These are phyloP conservation scores for Bos javanicus DNA, from an alignment of 2,113 vertebrate species.

Conservation along the genomic window DNA sequence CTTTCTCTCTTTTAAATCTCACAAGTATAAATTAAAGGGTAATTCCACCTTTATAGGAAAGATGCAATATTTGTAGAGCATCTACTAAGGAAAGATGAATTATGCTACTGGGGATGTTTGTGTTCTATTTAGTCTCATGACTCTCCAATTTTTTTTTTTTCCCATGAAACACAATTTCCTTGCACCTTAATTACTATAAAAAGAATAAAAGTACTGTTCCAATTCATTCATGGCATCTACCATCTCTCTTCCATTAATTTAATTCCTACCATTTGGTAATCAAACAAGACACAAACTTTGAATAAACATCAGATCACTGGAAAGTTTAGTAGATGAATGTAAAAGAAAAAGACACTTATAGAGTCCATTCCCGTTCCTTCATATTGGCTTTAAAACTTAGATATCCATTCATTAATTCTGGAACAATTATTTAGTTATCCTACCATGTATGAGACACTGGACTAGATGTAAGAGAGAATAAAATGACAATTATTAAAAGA, in stretches of 20 bases:
- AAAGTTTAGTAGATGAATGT: background rate
- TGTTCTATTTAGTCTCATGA: slow-evolving; percentile 50
- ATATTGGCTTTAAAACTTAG: background rate
- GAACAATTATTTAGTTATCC: background rate
- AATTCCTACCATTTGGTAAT: background rate
- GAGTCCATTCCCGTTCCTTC: background rate
- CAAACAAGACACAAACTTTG: background rate
- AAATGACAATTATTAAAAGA: background rate
- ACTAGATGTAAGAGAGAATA: background rate
- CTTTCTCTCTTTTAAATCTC: slow-evolving; percentile 33
- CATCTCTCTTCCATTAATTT: background rate
- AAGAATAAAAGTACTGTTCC: background rate
- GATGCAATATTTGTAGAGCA: background rate
- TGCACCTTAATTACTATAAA: slow-evolving; percentile 41
- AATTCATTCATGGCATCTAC: background rate
- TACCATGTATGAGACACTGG: background rate
- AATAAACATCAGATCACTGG: background rate
- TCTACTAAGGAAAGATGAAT: slow-evolving; percentile 38
- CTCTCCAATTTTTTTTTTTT: background rate
- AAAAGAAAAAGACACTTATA: background rate
- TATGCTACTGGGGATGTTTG: slow-evolving; percentile 43
- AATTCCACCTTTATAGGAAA: slow-evolving; percentile 60
- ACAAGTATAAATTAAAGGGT: slow-evolving; percentile 49
- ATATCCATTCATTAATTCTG: background rate
- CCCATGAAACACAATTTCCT: slow-evolving; percentile 36